Evolutionary conservation across 2,113 vertebrate genomes (phyloP), one percentile per base, ranked within the genome.

Genomic region (Corydoras sp.): DNA sequence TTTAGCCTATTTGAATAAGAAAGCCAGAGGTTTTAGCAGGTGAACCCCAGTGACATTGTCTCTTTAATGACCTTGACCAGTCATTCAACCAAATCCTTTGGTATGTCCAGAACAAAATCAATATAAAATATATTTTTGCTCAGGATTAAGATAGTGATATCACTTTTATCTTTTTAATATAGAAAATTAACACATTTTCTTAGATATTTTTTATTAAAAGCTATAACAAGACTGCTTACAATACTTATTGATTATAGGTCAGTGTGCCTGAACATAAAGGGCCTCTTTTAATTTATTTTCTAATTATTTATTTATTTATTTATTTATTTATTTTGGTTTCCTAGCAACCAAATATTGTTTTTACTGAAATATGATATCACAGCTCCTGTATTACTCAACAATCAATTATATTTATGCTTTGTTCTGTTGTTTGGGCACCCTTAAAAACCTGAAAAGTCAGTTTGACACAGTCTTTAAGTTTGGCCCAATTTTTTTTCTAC

Each of bases 321-420:
- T n/a, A n/a, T n/a, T 93, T 89, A 88, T 88, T 93, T 91, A 89
- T 89, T 24, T 24, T 24, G 18, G 18, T 24, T 24, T 93, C 90
- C 88, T 88, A 91, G 89, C 88, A 88, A 84, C 81, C 85, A 88
- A 89, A 92, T 91, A 92, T 88, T 80, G 91, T 94, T 93, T 90
- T 91, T 88, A 91, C 79, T 87, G 92, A 81, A 93, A 93, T 89
- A 81, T 81, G 86, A 88, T 90, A 92, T 92, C 89, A 88, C 83
- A 87, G 86, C 86, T 87, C 91, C 88, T 88, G 88, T 92, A 88
- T 92, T 93, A 90, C 88, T 90, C 83, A 92, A 88, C 90, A 92
- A 93, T 94, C 90, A 93, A 92, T 94, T 91, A 92, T 90, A 88
- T 91, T 89, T 92, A 91, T 84, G 85, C 81, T 86, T 88, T 58